These are phyloP conservation scores for Stramonita haemastoma DNA, from an alignment of 2,888 invertebrate genomes.

Conservation along the genomic window DNA sequence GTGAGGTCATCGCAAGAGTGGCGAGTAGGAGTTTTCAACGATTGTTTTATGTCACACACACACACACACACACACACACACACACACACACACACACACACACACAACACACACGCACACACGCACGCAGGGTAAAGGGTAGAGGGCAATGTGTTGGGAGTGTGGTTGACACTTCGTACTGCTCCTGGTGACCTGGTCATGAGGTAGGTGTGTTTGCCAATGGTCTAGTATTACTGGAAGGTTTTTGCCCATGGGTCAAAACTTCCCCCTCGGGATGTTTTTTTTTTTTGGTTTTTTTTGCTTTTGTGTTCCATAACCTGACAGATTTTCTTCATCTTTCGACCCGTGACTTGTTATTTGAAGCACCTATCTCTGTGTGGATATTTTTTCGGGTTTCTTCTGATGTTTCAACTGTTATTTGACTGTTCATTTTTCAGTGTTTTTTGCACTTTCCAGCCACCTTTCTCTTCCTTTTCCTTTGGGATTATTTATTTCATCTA, in stretches of 20 bases:
- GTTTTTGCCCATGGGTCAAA: conserved; percentile 12
- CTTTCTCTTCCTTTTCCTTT: conserved; percentile 1
- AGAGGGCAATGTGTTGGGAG: not conserved
- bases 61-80: not conserved
- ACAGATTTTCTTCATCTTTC: conserved; percentile 20
- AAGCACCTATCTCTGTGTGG: conserved; percentile 24
- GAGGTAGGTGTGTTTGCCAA: not conserved
- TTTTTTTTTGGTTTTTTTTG: not conserved
- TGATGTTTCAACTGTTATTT: not conserved
- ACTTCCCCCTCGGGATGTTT: not conserved
- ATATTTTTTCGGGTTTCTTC: not conserved
- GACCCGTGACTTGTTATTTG: conserved; percentile 12
- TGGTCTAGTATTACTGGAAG: not conserved
- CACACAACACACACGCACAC: no score
- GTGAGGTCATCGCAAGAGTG: no score
- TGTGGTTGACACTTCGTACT: not conserved
- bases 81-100: not conserved
- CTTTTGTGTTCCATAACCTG: conserved; percentile 16
- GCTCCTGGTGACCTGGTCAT: not conserved
- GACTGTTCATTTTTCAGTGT: conserved; percentile 7
- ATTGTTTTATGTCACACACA: not conserved
- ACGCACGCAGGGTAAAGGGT: not conserved
- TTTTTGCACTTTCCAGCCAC: conserved; percentile 12
- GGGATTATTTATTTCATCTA: not conserved
- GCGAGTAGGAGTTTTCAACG: not conserved